phyloP scores from a whole-genome alignment of 2,113 vertebrate species.

The Gadus chalcogrammus region DNA sequence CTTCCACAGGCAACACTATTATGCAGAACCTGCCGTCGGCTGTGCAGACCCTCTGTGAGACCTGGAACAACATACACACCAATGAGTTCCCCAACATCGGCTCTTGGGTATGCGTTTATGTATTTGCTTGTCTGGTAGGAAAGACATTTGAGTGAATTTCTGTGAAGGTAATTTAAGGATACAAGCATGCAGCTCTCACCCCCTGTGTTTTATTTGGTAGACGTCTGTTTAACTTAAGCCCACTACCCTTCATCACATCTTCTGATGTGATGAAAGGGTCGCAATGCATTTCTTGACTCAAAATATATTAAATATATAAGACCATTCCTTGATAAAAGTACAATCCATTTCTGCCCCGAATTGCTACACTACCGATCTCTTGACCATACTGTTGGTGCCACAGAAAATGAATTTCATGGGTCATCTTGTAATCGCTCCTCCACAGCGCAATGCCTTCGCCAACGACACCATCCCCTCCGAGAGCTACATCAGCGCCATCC shows the following conservation, averaged over 20 bases:
- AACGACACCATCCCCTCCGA: slow-evolving; percentile 96
- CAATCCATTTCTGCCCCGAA: too few species aligned
- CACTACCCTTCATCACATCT: neutral
- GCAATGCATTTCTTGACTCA: too few species aligned
- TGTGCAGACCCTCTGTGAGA: slow-evolving; percentile 89
- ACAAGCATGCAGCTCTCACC: too few species aligned
- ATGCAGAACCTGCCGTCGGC: slow-evolving; percentile 91
- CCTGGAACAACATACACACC: slow-evolving; percentile 93
- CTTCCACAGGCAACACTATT: slow-evolving; percentile 77
- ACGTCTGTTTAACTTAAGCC: neutral
- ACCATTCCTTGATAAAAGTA: too few species aligned
- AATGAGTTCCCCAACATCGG: slow-evolving; percentile 98
- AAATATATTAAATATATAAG: too few species aligned
- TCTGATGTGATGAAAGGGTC: neutral
- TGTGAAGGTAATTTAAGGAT: too few species aligned
- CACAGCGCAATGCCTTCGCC: slow-evolving; percentile 93
- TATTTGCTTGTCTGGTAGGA: too few species aligned
- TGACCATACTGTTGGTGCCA: too few species aligned
- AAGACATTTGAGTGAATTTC: too few species aligned
- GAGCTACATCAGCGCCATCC: slow-evolving; percentile 97
- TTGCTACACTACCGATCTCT: too few species aligned
- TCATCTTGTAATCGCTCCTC: neutral
- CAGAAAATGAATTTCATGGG: too few species aligned
- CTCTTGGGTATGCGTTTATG: slow-evolving; percentile 84
- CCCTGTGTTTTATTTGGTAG: too few species aligned